A percentile compares a stretch with the other conserved stretches of the same genome.
Conservation (phyloP, 2,888 invertebrate genomes). For the Tinea pellionella region DNA sequence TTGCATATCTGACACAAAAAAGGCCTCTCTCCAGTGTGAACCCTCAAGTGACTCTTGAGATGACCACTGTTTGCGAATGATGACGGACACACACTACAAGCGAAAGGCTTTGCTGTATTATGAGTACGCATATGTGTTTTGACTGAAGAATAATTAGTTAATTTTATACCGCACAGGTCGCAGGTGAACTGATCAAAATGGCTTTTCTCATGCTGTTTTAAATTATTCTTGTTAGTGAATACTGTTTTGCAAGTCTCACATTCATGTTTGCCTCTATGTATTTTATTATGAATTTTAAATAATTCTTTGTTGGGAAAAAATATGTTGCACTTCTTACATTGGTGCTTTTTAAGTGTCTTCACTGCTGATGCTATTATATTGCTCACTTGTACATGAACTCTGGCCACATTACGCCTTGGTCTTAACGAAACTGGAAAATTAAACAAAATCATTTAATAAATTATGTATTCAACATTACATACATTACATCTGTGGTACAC, state of each 20-base stretch:
- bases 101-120: constrained; percentile 50
- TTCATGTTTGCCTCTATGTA: not conserved
- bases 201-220: constrained; percentile 51
- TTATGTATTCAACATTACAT: too few species aligned
- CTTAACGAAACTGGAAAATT: too few species aligned
- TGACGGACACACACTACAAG: constrained; percentile 43
- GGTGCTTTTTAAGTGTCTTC: not conserved
- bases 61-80: constrained; percentile 56
- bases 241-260: not conserved
- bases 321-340: not conserved
- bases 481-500: too few species aligned
- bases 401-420: too few species aligned
- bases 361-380: not conserved
- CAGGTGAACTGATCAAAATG: constrained; percentile 45
- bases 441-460: too few species aligned
- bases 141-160: constrained; percentile 38
- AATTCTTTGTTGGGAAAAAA: not conserved
- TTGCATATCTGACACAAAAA: constrained; percentile 47
- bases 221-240: constrained; percentile 32
- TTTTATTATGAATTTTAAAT: not conserved
- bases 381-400: not conserved
- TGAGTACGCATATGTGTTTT: constrained; percentile 57
- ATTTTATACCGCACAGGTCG: constrained; percentile 38
- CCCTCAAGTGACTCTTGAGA: constrained; percentile 49
- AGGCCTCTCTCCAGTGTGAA: constrained; percentile 51